phyloP scores from a whole-genome alignment of 2,113 vertebrate species.

The Symphodus melops region DNA sequence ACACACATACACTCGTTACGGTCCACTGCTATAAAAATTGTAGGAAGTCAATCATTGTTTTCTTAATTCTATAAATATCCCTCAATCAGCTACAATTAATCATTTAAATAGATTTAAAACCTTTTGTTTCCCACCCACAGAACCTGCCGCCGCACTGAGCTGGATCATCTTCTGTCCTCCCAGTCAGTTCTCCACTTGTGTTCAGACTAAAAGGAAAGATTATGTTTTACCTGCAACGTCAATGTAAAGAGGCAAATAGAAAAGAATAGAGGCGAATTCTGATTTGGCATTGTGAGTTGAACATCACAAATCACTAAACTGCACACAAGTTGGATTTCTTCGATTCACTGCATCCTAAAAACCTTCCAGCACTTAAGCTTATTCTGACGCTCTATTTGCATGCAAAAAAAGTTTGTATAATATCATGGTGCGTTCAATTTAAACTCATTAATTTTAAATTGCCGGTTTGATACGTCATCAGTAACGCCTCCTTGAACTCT shows the following conservation, averaged over 20 bases:
- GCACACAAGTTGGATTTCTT: too few species aligned
- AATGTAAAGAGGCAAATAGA: not conserved
- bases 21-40: constrained; percentile 41
- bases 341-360: not conserved
- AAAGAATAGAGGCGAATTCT: not conserved
- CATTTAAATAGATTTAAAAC: constrained; percentile 34
- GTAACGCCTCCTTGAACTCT: too few species aligned
- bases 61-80: constrained; percentile 50
- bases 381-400: not conserved
- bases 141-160: not conserved
- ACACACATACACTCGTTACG: constrained; percentile 17
- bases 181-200: not conserved
- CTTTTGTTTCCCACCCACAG: constrained; percentile 1
- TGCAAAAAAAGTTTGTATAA: not conserved
- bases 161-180: not conserved
- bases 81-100: constrained; percentile 18
- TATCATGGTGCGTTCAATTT: too few species aligned
- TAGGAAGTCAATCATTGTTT: too few species aligned
- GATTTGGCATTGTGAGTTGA: not conserved
- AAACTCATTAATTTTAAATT: too few species aligned
- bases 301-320: not conserved
- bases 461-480: too few species aligned
- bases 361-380: not conserved
- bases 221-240: too few species aligned
- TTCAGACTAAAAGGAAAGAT: not conserved